These are phyloP conservation scores for Gambusia yucatana DNA, from an alignment of 2,797 vertebrate genomes.

Conservation along the genomic window DNA sequence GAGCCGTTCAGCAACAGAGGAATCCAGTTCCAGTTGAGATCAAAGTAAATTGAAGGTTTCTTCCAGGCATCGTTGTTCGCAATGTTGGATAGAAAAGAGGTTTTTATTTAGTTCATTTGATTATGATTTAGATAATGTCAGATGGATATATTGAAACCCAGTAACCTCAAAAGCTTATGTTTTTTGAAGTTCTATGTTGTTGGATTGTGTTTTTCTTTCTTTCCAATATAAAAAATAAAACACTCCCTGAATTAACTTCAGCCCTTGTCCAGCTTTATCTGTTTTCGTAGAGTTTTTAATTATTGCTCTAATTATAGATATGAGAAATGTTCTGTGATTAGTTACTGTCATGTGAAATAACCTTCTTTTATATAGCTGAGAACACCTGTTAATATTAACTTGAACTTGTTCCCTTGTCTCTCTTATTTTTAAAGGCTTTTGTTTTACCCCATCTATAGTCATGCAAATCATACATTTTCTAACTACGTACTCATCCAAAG, in stretches of 20 bases:
- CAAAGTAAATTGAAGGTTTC: not conserved
- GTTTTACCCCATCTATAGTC: not conserved
- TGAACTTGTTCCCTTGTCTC: not conserved
- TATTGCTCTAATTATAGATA: not conserved
- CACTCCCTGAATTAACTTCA: not conserved
- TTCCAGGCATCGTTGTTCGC: not conserved
- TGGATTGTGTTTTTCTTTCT: not conserved
- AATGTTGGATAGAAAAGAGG: not conserved
- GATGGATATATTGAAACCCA: not conserved
- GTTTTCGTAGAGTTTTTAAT: not conserved
- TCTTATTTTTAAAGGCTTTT: not conserved
- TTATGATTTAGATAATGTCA: not conserved
- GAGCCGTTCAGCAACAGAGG: not conserved
- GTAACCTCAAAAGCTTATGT: not conserved
- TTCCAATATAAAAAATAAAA: too few relatives aligned
- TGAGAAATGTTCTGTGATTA: not conserved
- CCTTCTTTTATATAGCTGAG: not conserved
- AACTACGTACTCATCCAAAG: not conserved
- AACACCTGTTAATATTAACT: not conserved
- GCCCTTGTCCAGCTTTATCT: not conserved
- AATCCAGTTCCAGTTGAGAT: not conserved
- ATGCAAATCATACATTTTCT: not conserved
- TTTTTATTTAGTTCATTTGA: too few relatives aligned
- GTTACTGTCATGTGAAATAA: not conserved
- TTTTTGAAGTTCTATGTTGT: not conserved